phyloP scores from a whole-genome alignment of 2,888 invertebrate genomes.

The Labia minor region DNA sequence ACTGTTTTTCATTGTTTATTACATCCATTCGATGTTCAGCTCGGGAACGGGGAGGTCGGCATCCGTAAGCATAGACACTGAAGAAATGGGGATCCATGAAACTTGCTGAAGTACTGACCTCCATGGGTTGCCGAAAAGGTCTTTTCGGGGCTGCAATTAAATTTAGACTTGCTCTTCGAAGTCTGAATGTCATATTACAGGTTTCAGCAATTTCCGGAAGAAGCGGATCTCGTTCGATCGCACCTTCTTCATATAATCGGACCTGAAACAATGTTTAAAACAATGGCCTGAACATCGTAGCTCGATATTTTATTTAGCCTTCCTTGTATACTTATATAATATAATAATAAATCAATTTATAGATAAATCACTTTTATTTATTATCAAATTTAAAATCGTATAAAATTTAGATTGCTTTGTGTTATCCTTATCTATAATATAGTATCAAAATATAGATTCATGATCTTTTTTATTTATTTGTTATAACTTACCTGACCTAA shows the following conservation, averaged over 20 bases:
- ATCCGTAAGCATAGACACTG: constrained; percentile 75
- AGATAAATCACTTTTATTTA: too few species aligned
- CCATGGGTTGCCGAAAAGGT: constrained; percentile 39
- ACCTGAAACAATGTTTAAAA: constrained; percentile 23
- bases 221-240: constrained; percentile 23
- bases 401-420: too few species aligned
- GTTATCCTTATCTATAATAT: too few species aligned
- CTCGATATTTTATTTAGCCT: not conserved
- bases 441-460: too few species aligned
- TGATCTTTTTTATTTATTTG: constrained; percentile 21
- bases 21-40: constrained; percentile 17
- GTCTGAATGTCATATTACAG: constrained; percentile 58
- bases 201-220: constrained; percentile 38
- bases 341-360: not conserved
- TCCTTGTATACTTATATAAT: not conserved
- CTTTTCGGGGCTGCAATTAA: constrained; percentile 47
- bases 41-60: constrained; percentile 33
- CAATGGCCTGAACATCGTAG: not conserved
- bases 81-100: constrained; percentile 76
- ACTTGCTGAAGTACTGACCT: constrained; percentile 21
- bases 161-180: constrained; percentile 65
- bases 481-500: constrained; percentile 55
- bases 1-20: constrained; percentile 28
- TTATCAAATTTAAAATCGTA: too few species aligned
- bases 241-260: constrained; percentile 29